Evolutionary conservation across 1,140 invertebrate species (phyloP).

Genomic region (Acromyrmex charruanus): DNA sequence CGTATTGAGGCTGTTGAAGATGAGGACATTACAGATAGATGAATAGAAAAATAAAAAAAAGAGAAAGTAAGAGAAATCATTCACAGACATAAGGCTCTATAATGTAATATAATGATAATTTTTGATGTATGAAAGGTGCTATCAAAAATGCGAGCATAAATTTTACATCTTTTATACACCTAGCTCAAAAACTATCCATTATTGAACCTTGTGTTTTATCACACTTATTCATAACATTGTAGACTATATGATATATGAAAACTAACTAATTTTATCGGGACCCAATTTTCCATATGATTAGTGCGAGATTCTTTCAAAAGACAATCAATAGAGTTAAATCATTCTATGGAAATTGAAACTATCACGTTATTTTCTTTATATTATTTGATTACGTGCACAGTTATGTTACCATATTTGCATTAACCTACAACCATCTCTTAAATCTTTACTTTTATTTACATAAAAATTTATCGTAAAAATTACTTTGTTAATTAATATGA

Average conservation of each 20-base stretch:
- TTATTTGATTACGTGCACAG: not conserved
- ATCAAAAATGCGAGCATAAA: too few relatives aligned
- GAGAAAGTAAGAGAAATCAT: not conserved
- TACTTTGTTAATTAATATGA: constrained; percentile 42
- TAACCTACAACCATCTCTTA: constrained; percentile 4
- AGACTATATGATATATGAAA: too few relatives aligned
- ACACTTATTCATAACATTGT: too few relatives aligned
- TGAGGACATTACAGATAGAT: not conserved
- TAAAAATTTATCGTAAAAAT: constrained; percentile 29
- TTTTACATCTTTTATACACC: too few relatives aligned
- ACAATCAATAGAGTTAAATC: constrained; percentile 12
- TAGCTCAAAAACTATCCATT: too few relatives aligned
- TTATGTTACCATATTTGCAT: constrained; percentile 17
- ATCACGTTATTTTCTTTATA: not conserved
- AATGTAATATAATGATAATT: too few relatives aligned
- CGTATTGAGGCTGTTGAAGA: not conserved
- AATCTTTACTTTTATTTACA: constrained; percentile 63
- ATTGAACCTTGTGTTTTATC: too few relatives aligned
- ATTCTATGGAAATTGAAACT: constrained; percentile 8
- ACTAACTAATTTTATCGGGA: too few relatives aligned
- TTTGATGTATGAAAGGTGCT: too few relatives aligned
- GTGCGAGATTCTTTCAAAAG: not conserved
- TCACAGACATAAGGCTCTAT: too few relatives aligned
- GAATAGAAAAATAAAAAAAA: not conserved
- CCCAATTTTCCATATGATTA: too few relatives aligned